Evolutionary conservation across 30 jellyfish, hydroid and myxozoan species (phyloP).

Genomic region (Hydra vulgaris): DNA sequence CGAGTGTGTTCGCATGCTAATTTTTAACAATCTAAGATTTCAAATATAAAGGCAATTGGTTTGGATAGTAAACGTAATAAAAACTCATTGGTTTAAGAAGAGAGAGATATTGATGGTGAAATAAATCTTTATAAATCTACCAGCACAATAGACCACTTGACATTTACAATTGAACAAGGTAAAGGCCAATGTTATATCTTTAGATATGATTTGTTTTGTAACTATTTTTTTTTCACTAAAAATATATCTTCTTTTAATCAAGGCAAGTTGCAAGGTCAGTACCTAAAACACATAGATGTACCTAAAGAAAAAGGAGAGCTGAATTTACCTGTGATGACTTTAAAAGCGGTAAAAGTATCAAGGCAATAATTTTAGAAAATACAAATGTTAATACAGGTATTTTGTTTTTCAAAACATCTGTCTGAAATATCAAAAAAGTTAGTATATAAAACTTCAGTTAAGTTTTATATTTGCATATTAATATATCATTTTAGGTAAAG

Average conservation of each 20-base stretch:
- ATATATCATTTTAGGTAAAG: no score
- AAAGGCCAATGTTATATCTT: neutral
- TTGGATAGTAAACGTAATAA: neutral
- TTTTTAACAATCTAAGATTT: neutral
- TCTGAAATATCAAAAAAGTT: no score
- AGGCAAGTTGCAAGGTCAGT: neutral
- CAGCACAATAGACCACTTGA: neutral
- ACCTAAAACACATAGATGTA: neutral
- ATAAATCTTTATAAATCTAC: neutral
- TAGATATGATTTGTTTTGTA: neutral
- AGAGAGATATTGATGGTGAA: neutral
- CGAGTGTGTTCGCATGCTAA: neutral
- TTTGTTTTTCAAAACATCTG: no score
- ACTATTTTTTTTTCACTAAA: neutral
- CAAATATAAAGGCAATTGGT: neutral
- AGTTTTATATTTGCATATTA: no score
- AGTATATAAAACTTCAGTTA: no score
- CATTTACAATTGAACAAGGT: neutral
- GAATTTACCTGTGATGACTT: neutral
- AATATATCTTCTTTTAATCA: no score
- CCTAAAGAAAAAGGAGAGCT: neutral
- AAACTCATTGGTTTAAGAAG: neutral
- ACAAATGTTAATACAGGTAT: neutral
- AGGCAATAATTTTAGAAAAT: neutral
- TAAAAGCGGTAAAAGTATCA: neutral